phyloP scores from a whole-genome alignment of 2,797 vertebrate genomes.

The Furcifer pardalis region DNA sequence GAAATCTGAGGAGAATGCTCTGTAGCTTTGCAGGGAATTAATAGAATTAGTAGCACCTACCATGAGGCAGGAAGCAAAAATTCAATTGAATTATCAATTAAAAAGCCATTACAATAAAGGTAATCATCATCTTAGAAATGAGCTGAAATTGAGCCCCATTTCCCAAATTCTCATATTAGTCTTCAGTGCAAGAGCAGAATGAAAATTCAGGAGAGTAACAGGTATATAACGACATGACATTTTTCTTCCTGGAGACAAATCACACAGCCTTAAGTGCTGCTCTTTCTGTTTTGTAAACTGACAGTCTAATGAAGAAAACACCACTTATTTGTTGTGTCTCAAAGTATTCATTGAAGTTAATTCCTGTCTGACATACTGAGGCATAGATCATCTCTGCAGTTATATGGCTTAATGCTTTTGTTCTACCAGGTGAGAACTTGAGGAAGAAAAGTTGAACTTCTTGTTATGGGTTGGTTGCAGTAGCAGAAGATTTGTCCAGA shows the following conservation, averaged over 20 bases:
- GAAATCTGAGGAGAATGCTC: conserved; percentile 51
- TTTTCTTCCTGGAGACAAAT: conserved; percentile 77
- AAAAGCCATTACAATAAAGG: conserved; percentile 68
- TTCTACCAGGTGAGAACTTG: not conserved
- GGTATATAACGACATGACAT: conserved; percentile 72
- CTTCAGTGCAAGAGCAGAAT: conserved; percentile 68
- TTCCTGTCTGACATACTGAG: conserved; percentile 63
- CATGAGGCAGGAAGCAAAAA: conserved; percentile 61
- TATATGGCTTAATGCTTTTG: conserved; percentile 44
- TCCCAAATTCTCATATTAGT: conserved; percentile 67
- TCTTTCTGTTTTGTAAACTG: conserved; percentile 67
- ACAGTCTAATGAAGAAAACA: conserved; percentile 68
- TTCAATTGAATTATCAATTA: conserved; percentile 72
- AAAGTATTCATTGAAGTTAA: conserved; percentile 48
- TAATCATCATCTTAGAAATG: conserved; percentile 64
- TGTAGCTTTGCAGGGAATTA: conserved; percentile 66
- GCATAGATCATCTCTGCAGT: conserved; percentile 37
- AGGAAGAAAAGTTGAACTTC: not conserved
- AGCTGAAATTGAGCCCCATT: conserved; percentile 71
- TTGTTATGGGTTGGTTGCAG: not conserved
- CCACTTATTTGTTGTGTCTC: conserved; percentile 52
- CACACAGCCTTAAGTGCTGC: conserved; percentile 50
- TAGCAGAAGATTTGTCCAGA: not conserved
- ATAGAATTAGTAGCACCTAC: conserved; percentile 65
- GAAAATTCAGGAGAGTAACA: conserved; percentile 72